Evolutionary conservation across 2,113 vertebrate species (phyloP).

Genomic region (Mohoua ochrocephala): DNA sequence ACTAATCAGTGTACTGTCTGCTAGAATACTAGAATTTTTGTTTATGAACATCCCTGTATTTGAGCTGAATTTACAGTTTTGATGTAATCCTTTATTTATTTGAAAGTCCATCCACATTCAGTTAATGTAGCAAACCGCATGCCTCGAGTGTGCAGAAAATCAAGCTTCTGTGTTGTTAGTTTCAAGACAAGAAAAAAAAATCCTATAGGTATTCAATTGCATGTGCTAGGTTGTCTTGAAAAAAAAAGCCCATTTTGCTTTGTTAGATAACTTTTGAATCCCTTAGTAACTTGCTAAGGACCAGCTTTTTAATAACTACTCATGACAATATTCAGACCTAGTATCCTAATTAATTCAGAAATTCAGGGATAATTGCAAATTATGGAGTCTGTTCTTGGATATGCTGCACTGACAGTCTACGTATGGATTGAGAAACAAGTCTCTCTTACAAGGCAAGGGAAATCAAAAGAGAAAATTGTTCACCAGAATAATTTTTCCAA

Average conservation of each 20-base stretch:
- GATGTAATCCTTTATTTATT: neutral
- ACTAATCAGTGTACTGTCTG: neutral
- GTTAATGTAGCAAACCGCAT: neutral
- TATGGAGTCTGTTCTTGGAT: neutral
- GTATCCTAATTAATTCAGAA: neutral
- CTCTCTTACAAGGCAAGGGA: neutral
- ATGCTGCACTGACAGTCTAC: neutral
- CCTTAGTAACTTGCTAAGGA: neutral
- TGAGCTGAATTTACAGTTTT: neutral
- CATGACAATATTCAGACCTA: neutral
- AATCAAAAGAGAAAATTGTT: neutral
- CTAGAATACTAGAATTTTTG: neutral
- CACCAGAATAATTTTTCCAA: neutral
- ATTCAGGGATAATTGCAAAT: neutral
- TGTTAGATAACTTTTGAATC: neutral
- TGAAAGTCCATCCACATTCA: neutral
- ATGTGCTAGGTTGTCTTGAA: neutral
- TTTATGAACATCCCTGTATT: neutral
- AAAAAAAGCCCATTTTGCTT: neutral
- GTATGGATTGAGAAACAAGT: neutral
- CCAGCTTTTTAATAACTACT: neutral
- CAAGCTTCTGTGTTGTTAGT: neutral
- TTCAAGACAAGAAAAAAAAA: neutral
- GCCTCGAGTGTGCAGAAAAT: neutral
- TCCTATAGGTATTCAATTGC: neutral